A percentile compares a stretch with the other conserved stretches of the same genome.
Conservation (phyloP, 2,888 invertebrate genomes). For the Drosophila putrida region DNA sequence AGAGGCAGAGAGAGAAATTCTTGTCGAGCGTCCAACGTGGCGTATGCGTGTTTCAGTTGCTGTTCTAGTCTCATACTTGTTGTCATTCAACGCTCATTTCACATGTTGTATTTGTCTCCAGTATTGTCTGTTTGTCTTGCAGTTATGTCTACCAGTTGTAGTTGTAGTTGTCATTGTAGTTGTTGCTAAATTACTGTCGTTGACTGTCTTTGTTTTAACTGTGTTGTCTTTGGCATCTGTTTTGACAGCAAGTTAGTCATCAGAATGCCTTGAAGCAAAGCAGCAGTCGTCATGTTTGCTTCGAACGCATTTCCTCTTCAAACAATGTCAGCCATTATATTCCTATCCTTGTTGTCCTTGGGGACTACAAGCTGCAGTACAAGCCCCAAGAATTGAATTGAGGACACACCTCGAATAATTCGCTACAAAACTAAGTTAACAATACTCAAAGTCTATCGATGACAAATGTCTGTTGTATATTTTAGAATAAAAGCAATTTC, state of each 20-base stretch:
- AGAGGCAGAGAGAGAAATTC: background rate
- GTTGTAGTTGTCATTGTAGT: conserved; percentile 54
- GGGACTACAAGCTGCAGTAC: conserved; percentile 38
- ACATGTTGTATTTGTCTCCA: conserved; percentile 50
- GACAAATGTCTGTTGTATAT: background rate
- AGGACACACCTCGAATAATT: conserved; percentile 2
- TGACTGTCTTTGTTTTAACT: conserved; percentile 58
- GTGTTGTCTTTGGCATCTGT: conserved; percentile 47
- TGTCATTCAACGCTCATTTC: conserved; percentile 62
- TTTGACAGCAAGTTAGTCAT: conserved; percentile 76
- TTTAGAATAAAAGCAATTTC: too few relatives aligned
- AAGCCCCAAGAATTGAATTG: conserved; percentile 14
- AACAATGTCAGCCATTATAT: conserved; percentile 50
- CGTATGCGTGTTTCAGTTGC: conserved; percentile 50
- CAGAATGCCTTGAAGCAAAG: conserved; percentile 41
- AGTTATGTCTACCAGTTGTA: conserved; percentile 56
- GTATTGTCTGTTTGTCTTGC: conserved; percentile 62
- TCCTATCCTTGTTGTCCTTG: conserved; percentile 26
- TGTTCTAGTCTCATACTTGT: conserved; percentile 20
- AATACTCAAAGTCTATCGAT: conserved; percentile 30
- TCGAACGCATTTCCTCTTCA: conserved; percentile 74
- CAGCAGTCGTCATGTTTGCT: conserved; percentile 31
- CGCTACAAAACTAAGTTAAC: conserved; percentile 21
- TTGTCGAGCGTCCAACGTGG: conserved; percentile 38
- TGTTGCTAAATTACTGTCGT: conserved; percentile 74